Evolutionary conservation across 2,888 invertebrate species (phyloP).

Genomic region (Gastracanthus pulcherrimus): DNA sequence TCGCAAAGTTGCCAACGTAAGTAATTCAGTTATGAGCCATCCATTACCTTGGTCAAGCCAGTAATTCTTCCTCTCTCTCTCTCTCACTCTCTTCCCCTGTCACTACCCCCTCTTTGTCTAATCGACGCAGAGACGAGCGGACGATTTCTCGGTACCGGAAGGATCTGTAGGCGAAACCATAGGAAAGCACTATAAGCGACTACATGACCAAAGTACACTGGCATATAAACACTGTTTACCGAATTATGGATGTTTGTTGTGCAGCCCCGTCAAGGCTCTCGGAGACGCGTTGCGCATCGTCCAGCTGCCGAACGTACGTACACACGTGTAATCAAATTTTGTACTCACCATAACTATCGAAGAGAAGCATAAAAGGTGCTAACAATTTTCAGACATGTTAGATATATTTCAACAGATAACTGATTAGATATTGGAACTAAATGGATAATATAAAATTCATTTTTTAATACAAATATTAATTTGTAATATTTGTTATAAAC

Average conservation of each 20-base stretch:
- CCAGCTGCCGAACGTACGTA: not conserved
- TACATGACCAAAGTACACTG: slow-evolving; percentile 22
- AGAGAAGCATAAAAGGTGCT: too few species aligned
- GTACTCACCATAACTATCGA: too few species aligned
- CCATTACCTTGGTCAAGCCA: slow-evolving; percentile 66
- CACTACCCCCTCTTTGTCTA: not conserved
- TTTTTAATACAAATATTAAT: too few species aligned
- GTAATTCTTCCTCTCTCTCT: not conserved
- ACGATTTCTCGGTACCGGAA: not conserved
- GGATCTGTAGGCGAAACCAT: too few species aligned
- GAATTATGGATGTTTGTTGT: slow-evolving; percentile 5
- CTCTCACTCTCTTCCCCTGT: not conserved
- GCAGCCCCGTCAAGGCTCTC: not conserved
- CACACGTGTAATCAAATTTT: too few species aligned
- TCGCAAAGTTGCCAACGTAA: slow-evolving; percentile 56
- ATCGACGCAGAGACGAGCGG: not conserved
- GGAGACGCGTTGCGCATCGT: not conserved
- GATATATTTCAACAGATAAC: too few species aligned
- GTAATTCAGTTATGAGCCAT: slow-evolving; percentile 70
- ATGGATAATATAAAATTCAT: too few species aligned
- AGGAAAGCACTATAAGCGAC: too few species aligned
- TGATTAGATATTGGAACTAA: too few species aligned
- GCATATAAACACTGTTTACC: slow-evolving; percentile 10
- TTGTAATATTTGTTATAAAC: too few species aligned
- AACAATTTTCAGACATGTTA: too few species aligned